Evolutionary conservation across 2,888 invertebrate species (phyloP), one percentile per base, ranked within the genome.

Genomic region (Drosophila gaucha): DNA sequence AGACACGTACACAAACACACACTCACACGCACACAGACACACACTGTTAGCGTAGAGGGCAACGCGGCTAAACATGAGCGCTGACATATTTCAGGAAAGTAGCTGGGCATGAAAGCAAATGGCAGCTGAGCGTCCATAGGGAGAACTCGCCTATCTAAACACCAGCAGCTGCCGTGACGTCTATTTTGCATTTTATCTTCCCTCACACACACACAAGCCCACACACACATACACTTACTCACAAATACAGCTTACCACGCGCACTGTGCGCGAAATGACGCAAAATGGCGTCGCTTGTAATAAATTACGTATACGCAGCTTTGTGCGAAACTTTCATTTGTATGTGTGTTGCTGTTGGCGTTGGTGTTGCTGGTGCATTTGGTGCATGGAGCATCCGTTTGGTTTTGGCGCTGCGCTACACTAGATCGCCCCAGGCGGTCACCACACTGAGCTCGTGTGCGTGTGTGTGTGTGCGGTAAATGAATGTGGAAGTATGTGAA

Each of bases 291-390:
- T 62, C 78, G 68, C 74, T 77, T 85, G 88, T 86, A 86, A 84
- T 84, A 88, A 84, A 88, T 84, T 83, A 83, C 88, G 88, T 78
- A 86, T 84, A 84, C 88, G 88, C 84, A 65, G 67, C 78, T 63
- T 52, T 86, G 73, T 73, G 66, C 78, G 67, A 83, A 73, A 68
- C 66, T 65, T 67, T 71, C 70, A 78, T 70, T 72, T 79, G 64
- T 78, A 46, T 64, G 59, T 51, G 55, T 44, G 49, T 49, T 41
- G n/a, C 24, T 52, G 35, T 36, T 51, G 39, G 18, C 30, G 22
- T 44, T 63, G 33, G 16, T 41, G 26, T 39, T 39, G 33, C 14
- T n/a, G 33, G 6, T 46, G 62, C 12, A 33, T 26, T 41, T 39
- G 67, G 10, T 63, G 54, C 46, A 66, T 38, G 36, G 50, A 31